These are phyloP conservation scores for Cervus canadensis DNA, from an alignment of 2,113 vertebrate genomes.

Conservation along the genomic window DNA sequence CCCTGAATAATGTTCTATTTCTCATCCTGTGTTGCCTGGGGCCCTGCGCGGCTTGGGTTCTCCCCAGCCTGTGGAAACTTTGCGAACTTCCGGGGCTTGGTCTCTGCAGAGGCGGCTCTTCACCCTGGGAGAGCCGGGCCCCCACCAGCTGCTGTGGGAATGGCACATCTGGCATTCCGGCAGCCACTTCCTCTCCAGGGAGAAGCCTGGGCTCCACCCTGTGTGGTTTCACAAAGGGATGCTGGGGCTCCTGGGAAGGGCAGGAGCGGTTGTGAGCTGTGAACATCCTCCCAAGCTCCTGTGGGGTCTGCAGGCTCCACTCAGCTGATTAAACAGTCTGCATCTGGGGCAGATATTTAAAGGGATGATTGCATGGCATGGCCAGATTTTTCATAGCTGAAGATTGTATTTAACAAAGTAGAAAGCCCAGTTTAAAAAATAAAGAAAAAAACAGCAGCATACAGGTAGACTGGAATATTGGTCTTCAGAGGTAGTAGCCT, in stretches of 20 bases:
- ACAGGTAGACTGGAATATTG: not conserved
- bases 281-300: constrained; percentile 6
- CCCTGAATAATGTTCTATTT: not conserved
- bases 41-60: not conserved
- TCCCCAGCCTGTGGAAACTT: not conserved
- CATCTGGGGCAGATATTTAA: constrained; percentile 29
- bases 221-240: constrained; percentile 28
- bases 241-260: constrained; percentile 36
- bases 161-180: constrained; percentile 55
- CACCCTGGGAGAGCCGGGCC: not conserved
- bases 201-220: constrained; percentile 35
- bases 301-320: not conserved
- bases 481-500: not conserved
- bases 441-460: not conserved
- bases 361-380: not conserved
- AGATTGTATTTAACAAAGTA: not conserved
- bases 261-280: not conserved
- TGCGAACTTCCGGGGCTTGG: not conserved
- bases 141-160: constrained; percentile 46
- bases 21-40: not conserved
- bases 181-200: constrained; percentile 60
- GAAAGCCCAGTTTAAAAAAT: not conserved
- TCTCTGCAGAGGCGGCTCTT: not conserved
- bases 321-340: constrained; percentile 52
- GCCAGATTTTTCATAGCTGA: not conserved